phyloP scores from a whole-genome alignment of 2,113 vertebrate genomes.

The Sturnus vulgaris region DNA sequence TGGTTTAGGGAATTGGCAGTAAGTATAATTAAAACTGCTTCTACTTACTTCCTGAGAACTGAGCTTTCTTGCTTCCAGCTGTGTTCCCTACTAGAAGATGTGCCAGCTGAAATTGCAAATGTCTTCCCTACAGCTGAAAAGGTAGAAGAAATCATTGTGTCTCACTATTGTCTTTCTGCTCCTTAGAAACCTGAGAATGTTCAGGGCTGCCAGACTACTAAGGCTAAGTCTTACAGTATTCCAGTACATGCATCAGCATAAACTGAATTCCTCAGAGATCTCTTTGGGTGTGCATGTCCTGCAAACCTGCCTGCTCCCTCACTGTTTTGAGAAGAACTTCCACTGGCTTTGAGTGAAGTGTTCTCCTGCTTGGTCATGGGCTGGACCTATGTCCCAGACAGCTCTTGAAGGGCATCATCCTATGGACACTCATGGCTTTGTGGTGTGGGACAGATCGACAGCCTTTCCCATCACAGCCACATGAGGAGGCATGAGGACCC shows the following conservation, averaged over 20 bases:
- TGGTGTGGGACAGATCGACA: fast-evolving
- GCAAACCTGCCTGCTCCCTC: background rate
- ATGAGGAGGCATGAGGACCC: fast-evolving
- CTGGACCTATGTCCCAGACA: fast-evolving
- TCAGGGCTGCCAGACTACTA: background rate
- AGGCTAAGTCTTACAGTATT: background rate
- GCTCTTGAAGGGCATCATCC: background rate
- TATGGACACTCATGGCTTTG: background rate
- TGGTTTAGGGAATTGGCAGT: background rate
- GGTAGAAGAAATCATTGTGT: background rate
- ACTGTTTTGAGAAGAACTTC: background rate
- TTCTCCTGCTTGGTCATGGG: background rate
- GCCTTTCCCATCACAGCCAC: background rate
- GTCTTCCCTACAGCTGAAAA: background rate
- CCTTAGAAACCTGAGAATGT: background rate
- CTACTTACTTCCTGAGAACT: background rate
- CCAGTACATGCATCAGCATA: background rate
- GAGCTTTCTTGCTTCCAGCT: background rate
- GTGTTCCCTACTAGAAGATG: background rate
- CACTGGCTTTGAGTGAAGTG: background rate
- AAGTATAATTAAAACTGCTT: background rate
- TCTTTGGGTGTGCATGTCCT: background rate
- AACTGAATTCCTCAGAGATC: background rate
- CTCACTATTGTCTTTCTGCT: background rate
- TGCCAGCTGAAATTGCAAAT: background rate